Conservation (phyloP, 2,797 vertebrate genomes). For the Anniella stebbinsi region DNA sequence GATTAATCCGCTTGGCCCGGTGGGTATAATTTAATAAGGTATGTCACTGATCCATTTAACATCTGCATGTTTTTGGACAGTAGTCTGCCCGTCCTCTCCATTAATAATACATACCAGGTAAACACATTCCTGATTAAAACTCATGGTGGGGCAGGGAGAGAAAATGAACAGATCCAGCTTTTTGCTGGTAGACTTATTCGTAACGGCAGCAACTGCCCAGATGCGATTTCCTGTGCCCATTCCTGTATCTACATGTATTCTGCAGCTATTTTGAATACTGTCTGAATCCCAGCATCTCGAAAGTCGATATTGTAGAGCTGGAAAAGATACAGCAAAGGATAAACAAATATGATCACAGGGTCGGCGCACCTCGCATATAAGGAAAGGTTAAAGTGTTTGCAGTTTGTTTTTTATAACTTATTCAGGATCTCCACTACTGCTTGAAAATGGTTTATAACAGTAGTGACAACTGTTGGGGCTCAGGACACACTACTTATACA, state of each 20-base stretch:
- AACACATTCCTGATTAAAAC: conserved; percentile 68
- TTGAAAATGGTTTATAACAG: too few relatives aligned
- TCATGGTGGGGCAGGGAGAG: background rate
- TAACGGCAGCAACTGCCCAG: background rate
- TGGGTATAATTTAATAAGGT: conserved; percentile 70
- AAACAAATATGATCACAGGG: background rate
- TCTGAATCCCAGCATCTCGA: background rate
- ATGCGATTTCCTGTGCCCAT: background rate
- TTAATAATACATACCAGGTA: conserved; percentile 66
- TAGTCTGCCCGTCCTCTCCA: conserved; percentile 46
- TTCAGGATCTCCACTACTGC: too few relatives aligned
- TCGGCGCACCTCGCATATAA: too few relatives aligned
- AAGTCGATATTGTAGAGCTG: background rate
- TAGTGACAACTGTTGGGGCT: too few relatives aligned
- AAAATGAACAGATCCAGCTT: background rate
- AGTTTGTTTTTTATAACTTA: background rate
- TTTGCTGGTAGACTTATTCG: background rate
- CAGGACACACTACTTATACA: too few relatives aligned
- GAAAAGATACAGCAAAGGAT: background rate
- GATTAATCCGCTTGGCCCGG: conserved; percentile 63
- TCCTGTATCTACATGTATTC: background rate
- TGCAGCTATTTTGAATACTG: background rate
- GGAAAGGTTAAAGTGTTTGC: background rate
- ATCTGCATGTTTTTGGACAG: conserved; percentile 56
- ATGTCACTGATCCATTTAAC: conserved; percentile 71